Evolutionary conservation across 2,113 vertebrate species (phyloP).

Genomic region (Arvicanthis niloticus): DNA sequence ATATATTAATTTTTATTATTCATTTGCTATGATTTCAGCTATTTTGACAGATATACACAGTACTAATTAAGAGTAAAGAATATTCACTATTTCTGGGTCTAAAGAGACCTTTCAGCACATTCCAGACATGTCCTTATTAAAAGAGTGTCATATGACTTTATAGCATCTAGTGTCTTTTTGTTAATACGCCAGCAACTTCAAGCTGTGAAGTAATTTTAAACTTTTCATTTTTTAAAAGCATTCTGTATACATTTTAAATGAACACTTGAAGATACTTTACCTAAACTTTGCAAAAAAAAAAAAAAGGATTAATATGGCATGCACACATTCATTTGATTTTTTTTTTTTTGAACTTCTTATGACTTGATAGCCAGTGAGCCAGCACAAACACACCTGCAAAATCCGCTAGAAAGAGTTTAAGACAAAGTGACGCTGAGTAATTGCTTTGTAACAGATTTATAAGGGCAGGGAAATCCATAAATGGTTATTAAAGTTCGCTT

Average conservation of each 20-base stretch:
- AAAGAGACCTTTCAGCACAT: background rate
- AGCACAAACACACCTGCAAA: conserved; percentile 62
- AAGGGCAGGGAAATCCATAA: conserved; percentile 61
- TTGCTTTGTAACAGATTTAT: conserved; percentile 70
- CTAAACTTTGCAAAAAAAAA: conserved; percentile 14
- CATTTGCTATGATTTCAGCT: background rate
- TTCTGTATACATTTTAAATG: background rate
- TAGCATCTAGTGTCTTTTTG: background rate
- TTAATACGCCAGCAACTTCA: conserved; percentile 1
- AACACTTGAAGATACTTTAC: conserved; percentile 7
- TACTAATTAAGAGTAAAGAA: background rate
- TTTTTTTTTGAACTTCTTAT: conserved; percentile 18
- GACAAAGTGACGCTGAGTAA: conserved; percentile 60
- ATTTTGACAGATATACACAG: background rate
- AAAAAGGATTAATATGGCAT: conserved; percentile 52
- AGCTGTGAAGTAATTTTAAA: background rate
- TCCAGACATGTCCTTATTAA: background rate
- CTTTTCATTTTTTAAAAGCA: conserved; percentile 3
- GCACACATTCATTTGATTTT: conserved; percentile 35
- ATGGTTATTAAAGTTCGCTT: conserved; percentile 51
- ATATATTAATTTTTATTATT: background rate
- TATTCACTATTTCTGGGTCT: background rate
- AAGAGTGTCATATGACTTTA: background rate
- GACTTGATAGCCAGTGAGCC: conserved; percentile 54
- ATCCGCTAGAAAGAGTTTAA: conserved; percentile 54